phyloP scores from a whole-genome alignment of 1,140 invertebrate genomes.

The Psix sp. region DNA sequence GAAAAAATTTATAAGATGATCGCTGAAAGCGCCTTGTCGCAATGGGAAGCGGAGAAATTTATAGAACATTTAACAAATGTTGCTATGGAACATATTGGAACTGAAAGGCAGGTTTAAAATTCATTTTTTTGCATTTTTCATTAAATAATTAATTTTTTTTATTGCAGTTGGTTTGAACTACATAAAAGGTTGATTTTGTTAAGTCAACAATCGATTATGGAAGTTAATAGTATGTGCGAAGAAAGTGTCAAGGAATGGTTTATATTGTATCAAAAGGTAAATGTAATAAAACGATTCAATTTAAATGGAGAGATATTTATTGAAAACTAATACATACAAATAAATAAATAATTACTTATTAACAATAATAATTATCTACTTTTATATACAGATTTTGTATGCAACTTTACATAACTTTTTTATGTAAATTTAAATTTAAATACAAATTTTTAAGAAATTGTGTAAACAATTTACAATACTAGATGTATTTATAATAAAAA shows the following conservation, averaged over 20 bases:
- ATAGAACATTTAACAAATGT: constrained; percentile 74
- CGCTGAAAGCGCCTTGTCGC: neutral
- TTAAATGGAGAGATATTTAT: neutral
- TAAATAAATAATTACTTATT: constrained; percentile 13
- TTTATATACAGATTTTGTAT: no score
- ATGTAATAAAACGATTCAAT: constrained; percentile 10
- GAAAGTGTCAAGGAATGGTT: constrained; percentile 85
- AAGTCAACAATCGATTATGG: constrained; percentile 87
- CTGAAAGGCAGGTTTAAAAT: constrained; percentile 67
- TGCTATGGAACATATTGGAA: constrained; percentile 75
- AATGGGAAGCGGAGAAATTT: constrained; percentile 77
- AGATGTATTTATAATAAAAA: no score
- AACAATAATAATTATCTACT: no score
- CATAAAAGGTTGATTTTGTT: constrained; percentile 86
- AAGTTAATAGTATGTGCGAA: constrained; percentile 82
- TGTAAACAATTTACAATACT: no score
- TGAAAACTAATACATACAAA: no score
- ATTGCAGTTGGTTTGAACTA: constrained; percentile 84
- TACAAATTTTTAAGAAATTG: no score
- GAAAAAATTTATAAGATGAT: no score
- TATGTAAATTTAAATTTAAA: no score
- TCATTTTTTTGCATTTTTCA: constrained; percentile 1
- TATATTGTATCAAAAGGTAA: constrained; percentile 81
- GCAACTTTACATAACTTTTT: no score
- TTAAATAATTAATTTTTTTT: neutral